Evolutionary conservation across 2,113 vertebrate species (phyloP), one percentile per base, ranked within the genome.

Genomic region (Bungarus multicinctus): DNA sequence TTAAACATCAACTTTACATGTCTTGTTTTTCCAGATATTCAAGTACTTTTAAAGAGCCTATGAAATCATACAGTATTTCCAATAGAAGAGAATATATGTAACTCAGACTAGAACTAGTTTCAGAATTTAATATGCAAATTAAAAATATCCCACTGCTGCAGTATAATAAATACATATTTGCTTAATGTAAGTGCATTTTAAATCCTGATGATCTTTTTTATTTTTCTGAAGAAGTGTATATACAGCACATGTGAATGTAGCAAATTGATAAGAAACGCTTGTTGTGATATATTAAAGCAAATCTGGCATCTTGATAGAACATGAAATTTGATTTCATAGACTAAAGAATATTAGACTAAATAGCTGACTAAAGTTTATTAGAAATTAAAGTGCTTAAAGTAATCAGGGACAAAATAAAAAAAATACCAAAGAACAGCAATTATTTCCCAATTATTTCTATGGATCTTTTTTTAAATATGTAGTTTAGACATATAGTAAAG

Each of bases 11-110:
- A 74, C 88, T 88, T 43, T 94, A 91, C 27, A 95, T 96, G 93
- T 89, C 93, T 94, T 9, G 2, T 93, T 85, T 88, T 90, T 95
- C 93, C 96, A 96, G 94, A 94, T 96, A 95, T 96, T 97, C 93
- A 96, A 69, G 53, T 95, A 91, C 88, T 92, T 95, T 5, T 95
- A 94, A 81, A 43, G 74, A 43, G 74, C 18, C 2, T 81, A 22
- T 39, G 34, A 81, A 43, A 81, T 81, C 34, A 43, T 81, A 43
- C 3, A 22, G 34, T 81, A 81, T 43, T 81, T 81, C 74, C 53
- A 88, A n/a, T 69, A 43, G 4, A 87, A 87, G 45, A 18, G 12
- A 69, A 69, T 34, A 69, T 69, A 69, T 69, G 5, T 18, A 69
- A 69, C 1, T 34, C 30, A 69, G 64, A 34, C 30, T 69, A 34